Evolutionary conservation across 2,888 invertebrate genomes (phyloP).

Genomic region (Xestia rhomboidea): DNA sequence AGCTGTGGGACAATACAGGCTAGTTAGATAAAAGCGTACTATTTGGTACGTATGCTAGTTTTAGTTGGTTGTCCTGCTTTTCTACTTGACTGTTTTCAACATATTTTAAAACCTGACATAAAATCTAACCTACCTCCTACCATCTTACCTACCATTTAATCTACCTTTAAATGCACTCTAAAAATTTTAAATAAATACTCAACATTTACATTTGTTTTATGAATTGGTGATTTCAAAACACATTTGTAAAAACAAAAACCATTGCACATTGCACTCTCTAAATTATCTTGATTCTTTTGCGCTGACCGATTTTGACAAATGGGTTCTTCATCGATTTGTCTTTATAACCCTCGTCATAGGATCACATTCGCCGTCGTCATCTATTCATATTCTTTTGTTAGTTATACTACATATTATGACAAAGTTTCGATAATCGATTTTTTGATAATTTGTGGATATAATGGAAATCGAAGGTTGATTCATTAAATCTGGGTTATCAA

Average conservation of each 20-base stretch:
- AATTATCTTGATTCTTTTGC: constrained; percentile 48
- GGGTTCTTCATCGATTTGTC: constrained; percentile 55
- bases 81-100: neutral
- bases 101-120: neutral
- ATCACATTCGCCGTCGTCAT: constrained; percentile 23
- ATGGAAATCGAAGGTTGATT: neutral
- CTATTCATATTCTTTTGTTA: neutral
- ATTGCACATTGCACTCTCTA: constrained; percentile 27
- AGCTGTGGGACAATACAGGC: neutral
- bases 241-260: neutral
- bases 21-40: neutral
- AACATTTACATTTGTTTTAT: neutral
- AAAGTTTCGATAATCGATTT: neutral
- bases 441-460: neutral
- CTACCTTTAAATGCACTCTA: neutral
- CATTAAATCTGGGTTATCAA: neutral
- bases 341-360: constrained; percentile 29
- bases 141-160: no score
- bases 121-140: no score
- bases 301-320: constrained; percentile 55
- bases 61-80: neutral
- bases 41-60: neutral
- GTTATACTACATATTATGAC: neutral
- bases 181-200: neutral
- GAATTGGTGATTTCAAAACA: neutral